Percentiles rank a stretch among this genome's conserved stretches.
phyloP scores from a whole-genome alignment of 2,888 invertebrate species.

The Lasius fuliginosus region DNA sequence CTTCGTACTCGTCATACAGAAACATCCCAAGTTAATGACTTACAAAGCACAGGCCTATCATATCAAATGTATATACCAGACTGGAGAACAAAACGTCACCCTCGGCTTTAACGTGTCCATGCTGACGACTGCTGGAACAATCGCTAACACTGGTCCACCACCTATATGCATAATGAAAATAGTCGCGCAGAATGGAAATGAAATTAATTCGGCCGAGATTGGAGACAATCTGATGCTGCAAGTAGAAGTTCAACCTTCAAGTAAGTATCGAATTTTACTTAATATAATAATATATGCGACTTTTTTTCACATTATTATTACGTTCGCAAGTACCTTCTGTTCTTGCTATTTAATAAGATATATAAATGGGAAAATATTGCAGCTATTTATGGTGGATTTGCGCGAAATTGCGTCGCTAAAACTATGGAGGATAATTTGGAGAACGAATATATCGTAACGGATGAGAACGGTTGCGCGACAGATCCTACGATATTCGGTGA shows the following conservation, averaged over 20 bases:
- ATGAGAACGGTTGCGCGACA: conserved; percentile 97
- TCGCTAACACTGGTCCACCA: conserved; percentile 97
- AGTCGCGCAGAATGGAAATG: conserved; percentile 94
- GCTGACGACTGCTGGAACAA: conserved; percentile 97
- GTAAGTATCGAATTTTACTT: conserved; percentile 81
- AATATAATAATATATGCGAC: background rate
- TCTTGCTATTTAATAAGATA: background rate
- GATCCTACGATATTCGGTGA: conserved; percentile 97
- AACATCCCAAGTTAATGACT: conserved; percentile 98
- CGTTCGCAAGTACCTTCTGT: background rate
- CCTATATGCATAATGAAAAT: conserved; percentile 97
- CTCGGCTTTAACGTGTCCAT: conserved; percentile 98
- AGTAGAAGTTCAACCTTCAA: conserved; percentile 93
- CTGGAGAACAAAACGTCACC: conserved; percentile 96
- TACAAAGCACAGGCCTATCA: conserved; percentile 98
- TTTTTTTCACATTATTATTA: background rate
- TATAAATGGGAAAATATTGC: conserved; percentile 38
- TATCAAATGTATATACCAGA: conserved; percentile 97
- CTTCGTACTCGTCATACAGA: conserved; percentile 97
- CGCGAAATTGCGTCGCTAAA: conserved; percentile 96
- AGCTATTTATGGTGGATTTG: conserved; percentile 98
- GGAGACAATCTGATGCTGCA: conserved; percentile 95
- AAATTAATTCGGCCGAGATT: conserved; percentile 96
- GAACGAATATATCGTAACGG: conserved; percentile 97
- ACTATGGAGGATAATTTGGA: conserved; percentile 96